Conservation (phyloP, 2,797 vertebrate genomes). For the Rhinophrynus dorsalis region DNA sequence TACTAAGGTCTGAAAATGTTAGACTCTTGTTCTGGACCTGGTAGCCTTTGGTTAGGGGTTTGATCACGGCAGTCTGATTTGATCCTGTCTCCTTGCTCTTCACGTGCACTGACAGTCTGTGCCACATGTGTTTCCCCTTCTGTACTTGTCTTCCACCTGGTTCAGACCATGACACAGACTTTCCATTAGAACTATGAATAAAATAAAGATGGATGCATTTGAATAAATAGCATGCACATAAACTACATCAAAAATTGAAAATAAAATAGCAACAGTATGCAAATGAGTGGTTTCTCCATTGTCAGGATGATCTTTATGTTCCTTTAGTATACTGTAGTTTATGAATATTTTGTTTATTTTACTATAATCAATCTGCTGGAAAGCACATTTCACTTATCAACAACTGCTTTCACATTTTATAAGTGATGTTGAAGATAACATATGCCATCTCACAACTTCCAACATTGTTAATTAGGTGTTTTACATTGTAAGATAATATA, state of each 20-base stretch:
- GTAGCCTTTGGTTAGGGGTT: conserved; percentile 97
- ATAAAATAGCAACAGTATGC: conserved; percentile 31
- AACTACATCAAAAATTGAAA: conserved; percentile 35
- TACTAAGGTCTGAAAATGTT: conserved; percentile 81
- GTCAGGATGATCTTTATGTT: too few relatives aligned
- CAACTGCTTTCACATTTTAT: too few relatives aligned
- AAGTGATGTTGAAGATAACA: too few relatives aligned
- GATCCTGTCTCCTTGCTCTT: conserved; percentile 94
- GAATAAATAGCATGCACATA: conserved; percentile 53
- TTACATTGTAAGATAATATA: too few relatives aligned
- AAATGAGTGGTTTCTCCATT: conserved; percentile 3
- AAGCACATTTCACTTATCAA: too few relatives aligned
- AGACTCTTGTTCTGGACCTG: conserved; percentile 78
- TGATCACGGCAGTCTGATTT: conserved; percentile 99
- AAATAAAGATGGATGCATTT: conserved; percentile 90
- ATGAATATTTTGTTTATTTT: too few relatives aligned
- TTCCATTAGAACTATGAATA: conserved; percentile 99
- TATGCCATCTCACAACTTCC: too few relatives aligned
- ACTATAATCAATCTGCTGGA: too few relatives aligned
- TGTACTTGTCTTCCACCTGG: conserved; percentile 96
- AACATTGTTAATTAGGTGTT: too few relatives aligned
- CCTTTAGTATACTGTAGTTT: too few relatives aligned
- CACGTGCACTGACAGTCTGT: conserved; percentile 99
- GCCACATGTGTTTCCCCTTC: conserved; percentile 94
- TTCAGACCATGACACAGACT: conserved; percentile 99